Base-by-base conservation (phyloP, 2,113 vertebrate genomes). In the Danionella cerebrum region DNA sequence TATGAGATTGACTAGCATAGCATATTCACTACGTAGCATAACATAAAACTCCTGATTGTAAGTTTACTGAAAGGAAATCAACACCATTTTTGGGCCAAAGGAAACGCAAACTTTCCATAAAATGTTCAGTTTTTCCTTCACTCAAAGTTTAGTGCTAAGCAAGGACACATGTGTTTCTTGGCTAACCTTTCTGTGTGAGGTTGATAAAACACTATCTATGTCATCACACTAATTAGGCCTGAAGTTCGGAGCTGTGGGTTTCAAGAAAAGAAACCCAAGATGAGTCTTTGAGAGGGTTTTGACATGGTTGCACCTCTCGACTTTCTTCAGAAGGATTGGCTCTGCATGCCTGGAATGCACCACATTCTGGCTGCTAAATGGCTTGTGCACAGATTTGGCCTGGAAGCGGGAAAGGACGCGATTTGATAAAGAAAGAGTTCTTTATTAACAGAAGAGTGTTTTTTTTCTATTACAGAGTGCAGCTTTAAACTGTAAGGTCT, bases 341-440 rank as follows among this genome's bases (percentile, higher is more conserved):
- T 33, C 21, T 42, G 36, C 35, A 33, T 70, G 71, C 59, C 63
- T 52, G 77, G 78, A 79, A 78, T 73, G 76, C 79, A 58, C 78
- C 69, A 80, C 78, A 83, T 86, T 84, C 80, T 84, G 58, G 59
- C 68, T 71, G 79, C 71, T 83, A 80, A 85, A 88, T 85, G 81
- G 69, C 44, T 80, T 82, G 77, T 55, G 18, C 71, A 81, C 51
- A 69, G 67, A 78, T 82, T 80, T 84, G 79, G 83, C 70, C 31
- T 44, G 60, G 53, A 70, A 63, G 77, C 52, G 50, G 69, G 60
- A 22, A 35, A 60, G 31, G n/a, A 27, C 59, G 47, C 52, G 45
- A 72, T 76, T 78, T 62, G 58, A 59, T 66, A 65, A 57, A 35
- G 55, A 47, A 41, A 54, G 51, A 51, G 51, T 53, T 53, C 55